Evolutionary conservation across 2,113 vertebrate genomes (phyloP).

Genomic region (Tetrao urogallus): DNA sequence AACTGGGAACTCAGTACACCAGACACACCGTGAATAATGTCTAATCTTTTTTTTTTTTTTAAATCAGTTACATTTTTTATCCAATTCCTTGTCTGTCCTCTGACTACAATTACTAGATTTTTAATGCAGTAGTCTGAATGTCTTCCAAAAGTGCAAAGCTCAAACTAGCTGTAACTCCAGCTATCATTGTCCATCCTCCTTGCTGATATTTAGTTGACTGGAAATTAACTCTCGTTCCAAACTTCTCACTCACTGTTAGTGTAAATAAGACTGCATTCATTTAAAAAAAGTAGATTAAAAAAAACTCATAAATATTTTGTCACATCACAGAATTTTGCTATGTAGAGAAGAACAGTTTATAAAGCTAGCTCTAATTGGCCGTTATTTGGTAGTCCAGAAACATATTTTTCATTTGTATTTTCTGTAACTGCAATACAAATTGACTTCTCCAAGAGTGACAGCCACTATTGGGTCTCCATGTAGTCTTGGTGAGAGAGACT

Average conservation of each 20-base stretch:
- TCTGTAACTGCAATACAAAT: slow-evolving; percentile 1
- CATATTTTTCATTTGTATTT: slow-evolving; percentile 28
- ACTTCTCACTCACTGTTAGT: neutral
- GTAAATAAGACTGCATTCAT: neutral
- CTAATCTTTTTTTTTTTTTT: slow-evolving; percentile 1
- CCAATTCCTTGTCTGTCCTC: neutral
- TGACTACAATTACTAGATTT: neutral
- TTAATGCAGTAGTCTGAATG: neutral
- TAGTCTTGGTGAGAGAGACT: slow-evolving; percentile 2
- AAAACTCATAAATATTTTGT: neutral
- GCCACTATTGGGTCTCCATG: slow-evolving; percentile 17
- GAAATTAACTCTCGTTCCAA: neutral
- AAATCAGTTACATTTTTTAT: neutral
- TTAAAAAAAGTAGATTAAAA: neutral
- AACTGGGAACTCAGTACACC: neutral
- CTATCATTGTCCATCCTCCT: neutral
- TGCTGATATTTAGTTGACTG: neutral
- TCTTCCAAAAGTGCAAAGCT: neutral
- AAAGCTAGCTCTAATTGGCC: neutral
- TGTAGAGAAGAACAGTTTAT: slow-evolving; percentile 6
- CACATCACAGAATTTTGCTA: neutral
- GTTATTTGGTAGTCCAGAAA: neutral
- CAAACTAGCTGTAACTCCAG: neutral
- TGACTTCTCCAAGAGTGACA: neutral
- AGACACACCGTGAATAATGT: neutral